phyloP scores from a whole-genome alignment of 2,888 invertebrate species.

The Agrotis ipsilon region DNA sequence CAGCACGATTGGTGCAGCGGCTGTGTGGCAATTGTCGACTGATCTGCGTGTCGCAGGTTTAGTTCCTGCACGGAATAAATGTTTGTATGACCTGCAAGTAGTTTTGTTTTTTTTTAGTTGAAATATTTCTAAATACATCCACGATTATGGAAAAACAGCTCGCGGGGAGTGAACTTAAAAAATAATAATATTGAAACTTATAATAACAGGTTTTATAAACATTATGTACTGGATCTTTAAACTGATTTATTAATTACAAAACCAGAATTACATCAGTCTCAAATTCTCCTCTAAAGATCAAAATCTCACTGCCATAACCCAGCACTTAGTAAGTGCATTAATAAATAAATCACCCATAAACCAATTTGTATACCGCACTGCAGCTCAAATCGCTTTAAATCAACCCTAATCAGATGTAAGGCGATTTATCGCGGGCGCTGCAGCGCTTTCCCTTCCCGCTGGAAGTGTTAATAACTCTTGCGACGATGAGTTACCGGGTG shows the following conservation, averaged over 20 bases:
- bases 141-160: too few relatives aligned
- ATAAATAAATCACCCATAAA: conserved; percentile 38
- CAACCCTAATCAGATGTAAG: conserved; percentile 58
- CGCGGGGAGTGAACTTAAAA: too few relatives aligned
- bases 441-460: conserved; percentile 48
- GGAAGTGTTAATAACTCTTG: conserved; percentile 38
- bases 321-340: conserved; percentile 22
- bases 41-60: too few relatives aligned
- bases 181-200: too few relatives aligned
- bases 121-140: too few relatives aligned
- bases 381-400: conserved; percentile 52
- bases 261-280: neutral
- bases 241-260: neutral
- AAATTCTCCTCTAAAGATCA: neutral
- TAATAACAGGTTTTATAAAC: too few relatives aligned
- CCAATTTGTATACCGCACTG: conserved; percentile 44
- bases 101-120: too few relatives aligned
- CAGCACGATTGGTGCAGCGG: too few relatives aligned
- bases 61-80: too few relatives aligned
- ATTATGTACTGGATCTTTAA: too few relatives aligned
- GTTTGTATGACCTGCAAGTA: too few relatives aligned
- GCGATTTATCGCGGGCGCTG: conserved; percentile 46
- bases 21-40: too few relatives aligned
- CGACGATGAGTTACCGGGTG: conserved; percentile 43
- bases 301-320: neutral